Conservation (phyloP, 2,888 invertebrate genomes). For the Phengaris alcon region DNA sequence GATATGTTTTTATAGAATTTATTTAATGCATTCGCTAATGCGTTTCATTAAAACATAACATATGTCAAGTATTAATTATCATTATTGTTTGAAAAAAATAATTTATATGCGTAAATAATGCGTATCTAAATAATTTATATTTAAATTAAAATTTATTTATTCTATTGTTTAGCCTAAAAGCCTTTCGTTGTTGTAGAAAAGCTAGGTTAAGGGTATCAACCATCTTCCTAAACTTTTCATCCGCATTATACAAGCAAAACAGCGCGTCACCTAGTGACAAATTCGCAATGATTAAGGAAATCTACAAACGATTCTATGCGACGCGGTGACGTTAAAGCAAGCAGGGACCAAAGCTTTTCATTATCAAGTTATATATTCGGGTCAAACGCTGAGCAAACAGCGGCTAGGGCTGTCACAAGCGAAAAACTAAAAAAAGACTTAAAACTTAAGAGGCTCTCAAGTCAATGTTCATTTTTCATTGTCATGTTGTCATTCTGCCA, state of each 20-base stretch:
- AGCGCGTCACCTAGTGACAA: constrained; percentile 55
- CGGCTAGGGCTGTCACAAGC: constrained; percentile 31
- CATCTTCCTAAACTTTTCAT: not conserved
- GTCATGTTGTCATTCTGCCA: no score
- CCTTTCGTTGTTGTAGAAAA: no score
- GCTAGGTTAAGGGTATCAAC: not conserved
- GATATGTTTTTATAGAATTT: constrained; percentile 14
- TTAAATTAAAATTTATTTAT: no score
- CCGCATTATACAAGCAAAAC: constrained; percentile 51
- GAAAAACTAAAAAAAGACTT: no score
- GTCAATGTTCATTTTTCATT: no score
- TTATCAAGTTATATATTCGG: constrained; percentile 71
- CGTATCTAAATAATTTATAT: no score
- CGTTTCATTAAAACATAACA: not conserved
- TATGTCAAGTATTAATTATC: no score
- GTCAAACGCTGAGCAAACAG: constrained; percentile 50
- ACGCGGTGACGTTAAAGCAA: constrained; percentile 41
- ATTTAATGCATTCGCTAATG: constrained; percentile 3
- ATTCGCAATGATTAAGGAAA: constrained; percentile 42
- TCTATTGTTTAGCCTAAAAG: no score
- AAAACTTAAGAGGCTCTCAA: no score
- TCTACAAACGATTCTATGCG: not conserved
- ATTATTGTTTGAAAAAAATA: no score
- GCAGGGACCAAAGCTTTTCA: constrained; percentile 63
- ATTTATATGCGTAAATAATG: no score